Percentiles rank a stretch among this genome's conserved stretches.
Evolutionary conservation across 2,113 vertebrate genomes (phyloP).

Genomic region (Sturnus vulgaris): DNA sequence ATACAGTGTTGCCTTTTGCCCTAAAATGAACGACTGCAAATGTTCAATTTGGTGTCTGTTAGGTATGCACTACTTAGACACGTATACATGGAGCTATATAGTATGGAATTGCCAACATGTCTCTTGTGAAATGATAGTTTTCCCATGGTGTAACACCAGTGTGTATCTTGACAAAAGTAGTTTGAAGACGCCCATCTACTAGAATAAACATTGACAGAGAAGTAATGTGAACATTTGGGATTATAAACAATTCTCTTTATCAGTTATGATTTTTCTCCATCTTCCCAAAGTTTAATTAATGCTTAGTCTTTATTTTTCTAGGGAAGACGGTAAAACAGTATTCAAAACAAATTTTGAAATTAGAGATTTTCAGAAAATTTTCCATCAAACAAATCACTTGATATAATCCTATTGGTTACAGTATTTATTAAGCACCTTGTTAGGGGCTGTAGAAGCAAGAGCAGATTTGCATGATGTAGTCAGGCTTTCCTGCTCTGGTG

Average conservation of each 20-base stretch:
- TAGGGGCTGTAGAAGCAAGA: background rate
- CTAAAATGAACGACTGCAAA: background rate
- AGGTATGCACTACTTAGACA: background rate
- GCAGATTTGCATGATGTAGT: background rate
- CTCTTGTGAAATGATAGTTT: background rate
- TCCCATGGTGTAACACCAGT: background rate
- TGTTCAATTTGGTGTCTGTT: background rate
- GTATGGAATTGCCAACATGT: background rate
- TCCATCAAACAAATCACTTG: background rate
- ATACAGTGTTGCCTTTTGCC: background rate
- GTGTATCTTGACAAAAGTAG: background rate
- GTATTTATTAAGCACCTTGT: background rate
- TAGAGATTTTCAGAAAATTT: background rate
- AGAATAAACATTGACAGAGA: background rate
- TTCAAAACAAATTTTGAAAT: background rate
- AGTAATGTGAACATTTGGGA: background rate
- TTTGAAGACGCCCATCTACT: background rate
- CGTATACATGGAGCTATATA: accelerated
- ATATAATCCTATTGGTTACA: background rate
- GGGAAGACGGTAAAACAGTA: background rate
- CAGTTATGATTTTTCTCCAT: background rate
- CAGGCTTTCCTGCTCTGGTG: background rate
- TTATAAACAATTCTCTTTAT: background rate
- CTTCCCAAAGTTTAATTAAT: background rate
- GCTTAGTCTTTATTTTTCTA: background rate